Base-by-base conservation (phyloP, 2,888 invertebrate genomes). In the Camponotus fellah region DNA sequence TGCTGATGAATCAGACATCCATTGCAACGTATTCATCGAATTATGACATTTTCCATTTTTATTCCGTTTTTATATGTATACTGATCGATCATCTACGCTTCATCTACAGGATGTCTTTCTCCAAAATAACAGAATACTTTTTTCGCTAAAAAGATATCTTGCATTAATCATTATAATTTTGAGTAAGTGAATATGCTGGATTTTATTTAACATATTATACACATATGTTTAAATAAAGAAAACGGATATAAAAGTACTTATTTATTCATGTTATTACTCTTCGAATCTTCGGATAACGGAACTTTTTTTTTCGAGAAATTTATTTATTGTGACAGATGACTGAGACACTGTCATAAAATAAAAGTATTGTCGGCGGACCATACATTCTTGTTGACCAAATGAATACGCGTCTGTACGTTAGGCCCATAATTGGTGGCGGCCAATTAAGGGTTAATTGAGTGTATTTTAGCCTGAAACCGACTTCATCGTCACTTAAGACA, bases 391-490 rank as follows among this genome's bases (percentile, higher is more conserved):
- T 92, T 92, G 91, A 89, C 87, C 86, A 88, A 92, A 93, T 92
- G 92, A 93, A 91, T 92, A 89, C 92, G 93, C 93, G 91, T 91
- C 87, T 87, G 88, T 89, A 86, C 17, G 89, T 76, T 85, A 87
- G 88, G 89, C 84, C 88, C 88, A 86, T 91, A 93, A 93, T 90
- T 90, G 91, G 90, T 89, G 88, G 87, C 88, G 90, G 86, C 90
- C 91, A 93, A 93, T 92, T 92, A 92, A 92, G 91, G 89, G 90
- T 92, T 92, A 92, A 93, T 92, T 93, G 92, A 91, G 91, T 89
- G 92, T 91, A 92, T 92, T 93, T 92, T 91, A 91, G 90, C 86
- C 86, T 89, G 91, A 92, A 92, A 92, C 91, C 90, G 85, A 85
- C 90, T 88, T 83, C 90, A 82, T 86, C 87, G 87, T 91, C 88